Base-by-base conservation (phyloP, 2,888 invertebrate genomes). In the Yponomeuta evonymella region DNA sequence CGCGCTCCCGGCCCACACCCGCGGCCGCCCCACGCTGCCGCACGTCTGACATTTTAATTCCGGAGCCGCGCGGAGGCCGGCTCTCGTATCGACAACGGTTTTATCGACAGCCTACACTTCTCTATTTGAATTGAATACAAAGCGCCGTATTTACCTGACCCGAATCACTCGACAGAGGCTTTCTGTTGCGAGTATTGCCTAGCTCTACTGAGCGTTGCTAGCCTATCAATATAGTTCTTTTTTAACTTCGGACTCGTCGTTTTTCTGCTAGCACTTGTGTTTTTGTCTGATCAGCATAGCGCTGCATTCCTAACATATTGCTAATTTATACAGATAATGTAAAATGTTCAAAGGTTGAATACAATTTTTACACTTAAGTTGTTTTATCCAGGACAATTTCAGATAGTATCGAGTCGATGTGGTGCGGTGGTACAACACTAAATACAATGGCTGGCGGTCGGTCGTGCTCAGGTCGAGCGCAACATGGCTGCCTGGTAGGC, bases 41-140 rank as follows among this genome's bases (percentile, higher is more conserved):
- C 90, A 86, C 91, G 90, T 88, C 90, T 92, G 90, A 91, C 91
- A 91, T 91, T 92, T 92, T 91, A 91, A 91, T 91, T 90, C 92
- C 90, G 83, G 82, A 86, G 86, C 85, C 82, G 83, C 81, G 83
- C 80, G 83, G 86, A 83, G 82, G 43, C 84, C 67, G 58, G 58
- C 83, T 83, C 79, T 78, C 71, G 75, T 87, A 89, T 91, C 91
- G 90, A 90, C 81, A 84, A 79, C 76, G 79, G 79, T 83, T 83
- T 79, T 81, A 87, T 90, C 90, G 90, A 89, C 81, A 82, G 76
- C 66, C 30, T 75, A 74, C 78, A 81, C 86, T 82, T 81, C 86
- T 82, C 86, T 87, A 87, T 75, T 72, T 72, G 69, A 69, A 65
- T 71, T 70, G 58, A 72, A 72, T 72, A 73, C 70, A 67, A 71